Evolutionary conservation across 1,140 invertebrate genomes (phyloP), one percentile per base, ranked within the genome.

Genomic region (Aphelinus certus): DNA sequence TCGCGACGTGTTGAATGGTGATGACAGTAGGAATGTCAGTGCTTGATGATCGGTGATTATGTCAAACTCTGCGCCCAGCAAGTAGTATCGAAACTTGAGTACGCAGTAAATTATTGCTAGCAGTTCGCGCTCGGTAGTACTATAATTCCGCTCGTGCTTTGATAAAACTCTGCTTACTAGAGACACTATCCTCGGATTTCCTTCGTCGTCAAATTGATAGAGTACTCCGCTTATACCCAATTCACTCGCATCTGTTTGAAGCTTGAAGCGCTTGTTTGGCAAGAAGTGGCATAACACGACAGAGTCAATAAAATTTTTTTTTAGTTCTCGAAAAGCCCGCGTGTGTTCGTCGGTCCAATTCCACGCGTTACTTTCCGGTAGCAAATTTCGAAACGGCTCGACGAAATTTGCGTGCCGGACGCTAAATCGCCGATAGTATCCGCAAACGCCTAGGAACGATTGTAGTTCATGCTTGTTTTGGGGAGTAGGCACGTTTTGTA

Each of bases 21-120:
- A 85, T 7, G 79, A 76, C n/a, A 79, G 80, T 3, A 90, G 75
- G 80, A 85, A 90, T 9, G 76, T 81, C 42, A 89, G 76, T 0
- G 84, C 80, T 58, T 85, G 80, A 76, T 90, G 88, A 77, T 90
- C 88, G 0, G 88, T 90, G 64, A 84, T 71, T 42, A 90, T 83
- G 6, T 63, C 48, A 69, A 81, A 80, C n/a, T 57, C 49, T n/a
- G 1, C 63, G 81, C 76, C 78, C 2, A 76, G 3, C 2, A 79
- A 58, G 75, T 81, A 80, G 1, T 79, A 80, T 51, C 83, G 74
- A 75, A 83, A 83, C 61, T 86, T 85, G 9, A 75, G 76, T 9
- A 81, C 65, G 47, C 80, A 80, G 74, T 81, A 82, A 3, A 85
- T 80, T 6, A 86, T 73, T 0, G 83, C 80, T 9, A 80, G 79